phyloP scores from a whole-genome alignment of 2,888 invertebrate species.

The Scrobipalpa costella region DNA sequence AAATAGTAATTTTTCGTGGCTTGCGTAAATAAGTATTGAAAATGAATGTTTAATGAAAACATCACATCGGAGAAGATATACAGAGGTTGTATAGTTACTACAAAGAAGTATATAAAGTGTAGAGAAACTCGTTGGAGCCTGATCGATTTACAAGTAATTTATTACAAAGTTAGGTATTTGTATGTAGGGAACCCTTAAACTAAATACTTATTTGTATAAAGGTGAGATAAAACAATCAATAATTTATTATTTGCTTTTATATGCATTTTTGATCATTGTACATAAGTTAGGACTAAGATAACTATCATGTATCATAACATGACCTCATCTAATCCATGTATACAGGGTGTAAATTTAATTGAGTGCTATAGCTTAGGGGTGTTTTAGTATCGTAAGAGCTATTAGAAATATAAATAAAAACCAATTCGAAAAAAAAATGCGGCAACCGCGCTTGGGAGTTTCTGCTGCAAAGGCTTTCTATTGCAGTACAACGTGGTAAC shows the following conservation, averaged over 20 bases:
- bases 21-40: background rate
- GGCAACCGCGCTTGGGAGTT: no score
- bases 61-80: background rate
- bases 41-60: background rate
- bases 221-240: background rate
- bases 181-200: background rate
- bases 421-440: no score
- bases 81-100: background rate
- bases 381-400: no score
- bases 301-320: background rate
- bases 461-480: no score
- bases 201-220: background rate
- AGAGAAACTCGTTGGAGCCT: constrained; percentile 6
- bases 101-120: background rate
- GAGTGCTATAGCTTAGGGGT: no score
- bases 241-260: constrained; percentile 11
- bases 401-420: no score
- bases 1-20: no score
- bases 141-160: background rate
- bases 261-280: constrained; percentile 12
- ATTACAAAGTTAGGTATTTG: constrained; percentile 1
- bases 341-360: no score
- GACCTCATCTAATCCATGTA: background rate
- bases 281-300: background rate
- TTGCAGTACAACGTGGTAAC: no score